Conservation (phyloP, 2,797 vertebrate genomes). For the Arctocebus calabarensis region DNA sequence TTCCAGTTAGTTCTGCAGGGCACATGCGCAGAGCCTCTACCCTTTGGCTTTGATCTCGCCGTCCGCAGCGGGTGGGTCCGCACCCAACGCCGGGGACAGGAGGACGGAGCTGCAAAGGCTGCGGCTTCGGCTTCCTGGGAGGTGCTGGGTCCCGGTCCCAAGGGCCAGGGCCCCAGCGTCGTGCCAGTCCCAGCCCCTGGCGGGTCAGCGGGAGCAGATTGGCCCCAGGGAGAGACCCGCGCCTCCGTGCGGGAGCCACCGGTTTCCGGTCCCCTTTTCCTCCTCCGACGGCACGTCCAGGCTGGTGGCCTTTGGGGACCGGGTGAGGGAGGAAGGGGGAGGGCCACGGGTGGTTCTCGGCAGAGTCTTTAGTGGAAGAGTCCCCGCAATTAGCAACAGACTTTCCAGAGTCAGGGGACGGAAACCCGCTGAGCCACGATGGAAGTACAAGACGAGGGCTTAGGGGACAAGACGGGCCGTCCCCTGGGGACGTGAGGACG, state of each 20-base stretch:
- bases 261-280: background rate
- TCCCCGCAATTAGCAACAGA: background rate
- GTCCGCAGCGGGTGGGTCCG: background rate
- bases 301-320: background rate
- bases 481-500: no score
- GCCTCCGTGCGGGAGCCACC: background rate
- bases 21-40: background rate
- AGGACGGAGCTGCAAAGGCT: rapidly evolving
- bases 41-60: background rate
- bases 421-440: background rate
- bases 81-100: background rate
- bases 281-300: background rate
- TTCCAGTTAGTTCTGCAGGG: rapidly evolving
- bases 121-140: background rate
- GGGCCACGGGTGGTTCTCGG: background rate
- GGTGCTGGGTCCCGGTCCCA: background rate
- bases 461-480: background rate
- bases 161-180: background rate
- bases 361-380: background rate
- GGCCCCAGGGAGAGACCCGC: no score
- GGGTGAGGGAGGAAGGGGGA: background rate
- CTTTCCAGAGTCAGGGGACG: background rate
- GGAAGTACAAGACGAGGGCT: background rate
- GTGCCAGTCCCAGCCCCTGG: rapidly evolving
- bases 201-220: background rate